These are phyloP conservation scores for Fringilla coelebs DNA, from an alignment of 2,797 vertebrate species.

Conservation along the genomic window DNA sequence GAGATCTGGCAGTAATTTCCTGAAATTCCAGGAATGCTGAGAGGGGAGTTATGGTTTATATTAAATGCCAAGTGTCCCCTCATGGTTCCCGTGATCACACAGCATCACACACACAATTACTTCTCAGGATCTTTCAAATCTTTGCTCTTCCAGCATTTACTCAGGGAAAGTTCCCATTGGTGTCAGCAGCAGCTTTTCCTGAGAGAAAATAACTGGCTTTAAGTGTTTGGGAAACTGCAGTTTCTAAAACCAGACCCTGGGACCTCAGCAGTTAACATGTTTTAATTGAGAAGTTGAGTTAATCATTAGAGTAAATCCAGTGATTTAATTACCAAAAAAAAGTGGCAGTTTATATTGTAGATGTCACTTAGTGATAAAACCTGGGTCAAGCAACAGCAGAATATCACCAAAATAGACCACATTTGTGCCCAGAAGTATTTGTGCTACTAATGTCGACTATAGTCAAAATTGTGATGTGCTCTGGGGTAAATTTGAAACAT, in stretches of 20 bases:
- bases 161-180: neutral
- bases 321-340: neutral
- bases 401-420: neutral
- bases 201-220: neutral
- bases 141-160: neutral
- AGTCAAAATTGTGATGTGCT: neutral
- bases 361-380: neutral
- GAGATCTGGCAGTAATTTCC: neutral
- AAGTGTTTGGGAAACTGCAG: neutral
- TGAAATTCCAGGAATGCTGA: constrained; percentile 15
- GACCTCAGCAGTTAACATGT: neutral
- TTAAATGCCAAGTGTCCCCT: neutral
- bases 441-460: neutral
- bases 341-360: neutral
- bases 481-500: neutral
- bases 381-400: neutral
- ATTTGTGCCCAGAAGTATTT: neutral
- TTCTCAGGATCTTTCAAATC: neutral
- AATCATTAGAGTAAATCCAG: neutral
- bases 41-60: neutral
- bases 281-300: neutral
- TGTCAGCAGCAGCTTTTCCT: neutral
- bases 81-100: neutral
- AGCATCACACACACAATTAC: neutral
- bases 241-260: neutral